Percentiles rank a stretch among this genome's conserved stretches.
Conservation (phyloP, 2,888 invertebrate genomes). For the Tetanocera ferruginea region DNA sequence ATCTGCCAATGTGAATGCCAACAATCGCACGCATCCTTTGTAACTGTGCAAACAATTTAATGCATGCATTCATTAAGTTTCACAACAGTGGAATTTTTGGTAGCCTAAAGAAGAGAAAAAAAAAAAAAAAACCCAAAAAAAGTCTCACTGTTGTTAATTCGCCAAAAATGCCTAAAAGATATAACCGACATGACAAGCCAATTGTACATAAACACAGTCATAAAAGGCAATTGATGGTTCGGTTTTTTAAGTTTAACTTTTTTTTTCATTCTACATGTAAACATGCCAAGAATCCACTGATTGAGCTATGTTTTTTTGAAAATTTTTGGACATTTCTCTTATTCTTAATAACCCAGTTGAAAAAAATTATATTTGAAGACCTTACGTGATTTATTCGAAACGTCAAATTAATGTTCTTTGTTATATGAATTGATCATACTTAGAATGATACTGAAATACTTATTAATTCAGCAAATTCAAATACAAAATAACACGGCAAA, state of each 20-base stretch:
- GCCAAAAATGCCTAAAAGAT: constrained; percentile 31
- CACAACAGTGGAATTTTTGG: neutral
- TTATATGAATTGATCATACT: no score
- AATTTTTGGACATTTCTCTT: neutral
- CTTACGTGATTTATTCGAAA: no score
- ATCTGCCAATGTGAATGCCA: no score
- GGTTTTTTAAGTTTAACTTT: constrained; percentile 14
- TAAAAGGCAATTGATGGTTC: constrained; percentile 22
- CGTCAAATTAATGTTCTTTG: no score
- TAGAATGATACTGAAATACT: no score
- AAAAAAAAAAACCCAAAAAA: neutral
- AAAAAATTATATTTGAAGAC: no score
- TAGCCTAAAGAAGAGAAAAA: neutral
- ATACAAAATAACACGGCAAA: no score
- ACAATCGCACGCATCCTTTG: neutral
- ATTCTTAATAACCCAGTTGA: no score
- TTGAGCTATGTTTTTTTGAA: constrained; percentile 30
- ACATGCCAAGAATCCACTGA: constrained; percentile 28
- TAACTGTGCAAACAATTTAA: constrained; percentile 1
- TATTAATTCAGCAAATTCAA: no score
- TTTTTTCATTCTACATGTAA: neutral
- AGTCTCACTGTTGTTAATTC: constrained; percentile 28
- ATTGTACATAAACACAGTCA: constrained; percentile 31
- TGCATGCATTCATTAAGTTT: no score
- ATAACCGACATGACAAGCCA: neutral